Evolutionary conservation across 1,140 invertebrate species (phyloP).

Genomic region (Lucilia sericata): DNA sequence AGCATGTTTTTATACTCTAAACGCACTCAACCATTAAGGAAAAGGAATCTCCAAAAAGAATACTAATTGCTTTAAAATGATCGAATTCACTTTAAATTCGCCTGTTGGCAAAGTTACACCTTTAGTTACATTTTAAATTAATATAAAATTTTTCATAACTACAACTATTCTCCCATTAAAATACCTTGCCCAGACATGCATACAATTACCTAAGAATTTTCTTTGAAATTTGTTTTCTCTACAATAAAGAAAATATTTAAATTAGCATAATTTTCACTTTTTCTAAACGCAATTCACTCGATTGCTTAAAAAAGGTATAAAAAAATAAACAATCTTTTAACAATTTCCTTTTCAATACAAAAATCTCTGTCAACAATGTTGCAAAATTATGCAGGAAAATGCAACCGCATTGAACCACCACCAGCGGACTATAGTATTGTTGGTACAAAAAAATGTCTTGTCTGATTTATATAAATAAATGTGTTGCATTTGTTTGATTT

Average conservation of each 20-base stretch:
- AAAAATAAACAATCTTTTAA: not conserved
- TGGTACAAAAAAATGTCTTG: not conserved
- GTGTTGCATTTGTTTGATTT: not conserved
- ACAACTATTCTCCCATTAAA: too few relatives aligned
- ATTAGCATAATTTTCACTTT: not conserved
- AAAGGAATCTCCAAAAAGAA: too few relatives aligned
- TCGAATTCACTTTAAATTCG: too few relatives aligned
- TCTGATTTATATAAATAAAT: constrained; percentile 1
- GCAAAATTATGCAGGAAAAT: not conserved
- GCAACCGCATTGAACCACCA: too few relatives aligned
- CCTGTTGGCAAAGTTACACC: too few relatives aligned
- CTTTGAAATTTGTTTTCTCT: not conserved
- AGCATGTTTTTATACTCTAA: too few relatives aligned
- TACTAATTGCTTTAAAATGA: too few relatives aligned
- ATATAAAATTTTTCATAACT: too few relatives aligned
- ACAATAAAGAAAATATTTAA: not conserved
- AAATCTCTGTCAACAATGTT: not conserved
- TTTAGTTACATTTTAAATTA: too few relatives aligned
- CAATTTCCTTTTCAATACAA: not conserved
- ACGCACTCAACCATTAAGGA: too few relatives aligned
- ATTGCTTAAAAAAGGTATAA: not conserved
- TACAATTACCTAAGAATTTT: not conserved
- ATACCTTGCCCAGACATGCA: not conserved
- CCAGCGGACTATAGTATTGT: too few relatives aligned
- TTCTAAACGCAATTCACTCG: not conserved